Conservation (phyloP, 2,888 invertebrate species). For the Cyrtodaria siliqua region DNA sequence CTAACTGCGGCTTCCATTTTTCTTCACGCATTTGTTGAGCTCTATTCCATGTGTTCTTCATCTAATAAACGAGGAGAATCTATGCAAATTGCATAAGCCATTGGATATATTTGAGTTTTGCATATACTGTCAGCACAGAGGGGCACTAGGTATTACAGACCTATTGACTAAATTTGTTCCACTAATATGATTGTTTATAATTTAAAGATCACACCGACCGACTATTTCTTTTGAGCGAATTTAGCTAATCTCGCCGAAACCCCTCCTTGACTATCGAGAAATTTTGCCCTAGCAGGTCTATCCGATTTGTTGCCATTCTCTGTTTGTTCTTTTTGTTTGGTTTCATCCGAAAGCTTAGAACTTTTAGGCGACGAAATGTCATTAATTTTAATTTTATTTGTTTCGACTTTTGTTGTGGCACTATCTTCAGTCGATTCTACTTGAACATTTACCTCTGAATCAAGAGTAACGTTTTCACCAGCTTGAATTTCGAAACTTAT, state of each 20-base stretch:
- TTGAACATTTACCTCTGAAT: neutral
- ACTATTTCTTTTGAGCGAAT: conserved; percentile 23
- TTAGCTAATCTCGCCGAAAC: conserved; percentile 53
- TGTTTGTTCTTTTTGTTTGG: neutral
- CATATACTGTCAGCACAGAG: too few relatives aligned
- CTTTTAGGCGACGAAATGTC: neutral
- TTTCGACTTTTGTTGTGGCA: neutral
- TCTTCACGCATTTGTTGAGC: too few relatives aligned
- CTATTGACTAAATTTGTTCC: neutral
- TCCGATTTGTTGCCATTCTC: neutral
- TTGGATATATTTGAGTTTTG: too few relatives aligned
- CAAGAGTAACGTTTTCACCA: too few relatives aligned
- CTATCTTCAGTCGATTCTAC: neutral
- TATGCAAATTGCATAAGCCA: too few relatives aligned
- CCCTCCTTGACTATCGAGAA: conserved; percentile 58
- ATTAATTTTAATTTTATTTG: neutral
- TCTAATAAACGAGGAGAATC: too few relatives aligned
- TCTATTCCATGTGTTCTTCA: too few relatives aligned
- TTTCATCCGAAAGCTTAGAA: neutral
- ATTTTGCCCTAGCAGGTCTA: conserved; percentile 11
- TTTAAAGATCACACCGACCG: neutral
- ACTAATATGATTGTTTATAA: neutral
- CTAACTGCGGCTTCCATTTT: too few relatives aligned
- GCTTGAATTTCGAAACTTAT: neutral
- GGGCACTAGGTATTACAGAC: too few relatives aligned